Base-by-base conservation (phyloP, 1,140 invertebrate species). In the Agraylea sexmaculata region DNA sequence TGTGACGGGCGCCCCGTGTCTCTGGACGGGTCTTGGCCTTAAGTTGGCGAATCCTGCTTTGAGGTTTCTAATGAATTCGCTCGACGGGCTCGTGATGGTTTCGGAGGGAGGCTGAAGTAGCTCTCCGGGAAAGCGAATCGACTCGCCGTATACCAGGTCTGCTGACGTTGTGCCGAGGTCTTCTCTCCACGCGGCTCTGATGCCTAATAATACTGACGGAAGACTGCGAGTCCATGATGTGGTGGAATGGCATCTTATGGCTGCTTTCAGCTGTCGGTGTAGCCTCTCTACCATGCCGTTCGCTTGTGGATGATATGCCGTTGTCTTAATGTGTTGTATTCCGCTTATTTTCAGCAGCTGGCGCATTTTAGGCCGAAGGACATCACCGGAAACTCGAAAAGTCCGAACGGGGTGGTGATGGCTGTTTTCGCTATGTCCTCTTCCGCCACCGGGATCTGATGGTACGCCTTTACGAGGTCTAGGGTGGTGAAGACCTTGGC, bases 391-490 rank as follows among this genome's bases (percentile, higher is more conserved):
- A 57, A 64, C 40, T 62, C 56, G 29, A 53, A 65, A 0, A 63
- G 47, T 0, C 60, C 59, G 37, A 56, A 60, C 5, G 58, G 55
- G 2, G 56, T 64, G 13, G 43, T 56, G 27, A 63, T 53, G 0
- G 59, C 58, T 2, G 61, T 64, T 47, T 69, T 69, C 0, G 49
- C 33, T 12, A 48, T 45, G 37, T 58, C 50, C 48, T 51, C 28
- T 40, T 42, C 13, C 11, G 42, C 49, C 2, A 70, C 34, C 1
- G 49, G 45, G 20, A 71, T 52, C 40, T 70, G 59, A 53, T 58
- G 59, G 46, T 63, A 70, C 4, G 68, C 65, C 18, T 51, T 52
- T 0, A 43, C 43, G 2, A 68, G 33, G 51, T 72, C 67, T 4
- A 70, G 39, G 11, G 49, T 52, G 1, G 53, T 48, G 42, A 69